Base-by-base conservation (phyloP, 2,888 invertebrate genomes). In the Lysandra coridon region DNA sequence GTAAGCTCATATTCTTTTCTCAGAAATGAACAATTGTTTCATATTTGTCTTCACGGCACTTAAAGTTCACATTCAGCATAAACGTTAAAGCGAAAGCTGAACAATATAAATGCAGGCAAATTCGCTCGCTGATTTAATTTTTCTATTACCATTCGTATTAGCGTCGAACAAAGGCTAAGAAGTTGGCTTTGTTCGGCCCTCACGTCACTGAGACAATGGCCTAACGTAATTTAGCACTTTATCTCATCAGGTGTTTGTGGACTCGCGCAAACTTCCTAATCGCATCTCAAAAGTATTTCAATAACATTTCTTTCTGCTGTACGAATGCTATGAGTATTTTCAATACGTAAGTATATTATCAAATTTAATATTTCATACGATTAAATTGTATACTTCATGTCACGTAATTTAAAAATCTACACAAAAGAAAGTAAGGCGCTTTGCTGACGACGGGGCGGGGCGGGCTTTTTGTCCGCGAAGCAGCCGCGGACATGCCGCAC, bases 161-260 rank as follows among this genome's bases (percentile, higher is more conserved):
- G 79, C 49, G 40, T 79, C 80, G 81, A 80, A 92, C 93, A 92
- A 93, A 90, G 91, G 88, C 90, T 85, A 88, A 89, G 89, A 84
- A 83, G 83, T 83, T 83, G 83, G 80, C 82, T 83, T 84, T 84
- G 82, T 84, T 83, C 81, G 73, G 78, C 80, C 81, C 78, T 80
- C 81, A 81, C 83, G 81, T 81, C 82, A 82, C 83, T 82, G 82
- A 84, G 82, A 83, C 83, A 84, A 84, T 83, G 81, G 83, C 80
- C 81, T 81, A 81, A 81, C 79, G 82, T 82, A 82, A 83, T 82
- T 81, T 82, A 82, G 81, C 83, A 84, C 81, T 85, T 85, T 83
- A 83, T 85, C 83, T 82, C 83, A 84, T 84, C 84, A 84, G 83
- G 83, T 83, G 84, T 82, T 82, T 82, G 82, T 79, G 81, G 83